Base-by-base conservation (phyloP, 1,140 invertebrate genomes). In the Tetramorium parvispinum region DNA sequence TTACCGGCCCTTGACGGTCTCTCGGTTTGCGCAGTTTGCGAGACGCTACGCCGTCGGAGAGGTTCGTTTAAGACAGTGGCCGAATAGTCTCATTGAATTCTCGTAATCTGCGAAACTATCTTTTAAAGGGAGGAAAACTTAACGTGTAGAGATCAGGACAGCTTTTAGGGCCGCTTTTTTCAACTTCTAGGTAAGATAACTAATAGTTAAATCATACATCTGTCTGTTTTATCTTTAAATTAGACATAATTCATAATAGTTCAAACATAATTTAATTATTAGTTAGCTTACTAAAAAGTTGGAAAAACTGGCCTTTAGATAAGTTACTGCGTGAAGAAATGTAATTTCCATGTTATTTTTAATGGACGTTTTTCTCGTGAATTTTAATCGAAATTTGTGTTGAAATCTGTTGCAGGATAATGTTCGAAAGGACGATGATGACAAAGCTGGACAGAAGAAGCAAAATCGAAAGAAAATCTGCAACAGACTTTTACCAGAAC, bases 391-490 rank as follows among this genome's bases (percentile, higher is more conserved):
- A 37, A 11, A 79, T 13, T 40, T 32, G 40, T 43, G 0, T 27
- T 71, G 8, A 3, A 79, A 59, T 57, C 71, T 71, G 2, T 82
- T 43, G 0, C 51, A 82, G 78, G 66, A 82, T 32, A 57, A 82
- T 6, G 18, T n/a, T 16, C 21, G 21, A 3, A 71, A 82, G 7
- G 11, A 2, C 27, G 27, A 21, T 27, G 0, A 13, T 0, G 16
- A n/a, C 2, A 55, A 81, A 43, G 11, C 4, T 49, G 7, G 7
- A n/a, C 40, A 32, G 13, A 73, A 27, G 10, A 81, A 4, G 3
- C 77, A 37, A 53, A 8, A 10, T 1, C 77, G 16, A 11, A 10
- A 32, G 46, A 82, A 46, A 46, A 82, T 82, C 40, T 43, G 24
- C 13, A 49, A 10, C 3, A 73, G 51, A 16, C 66, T 57, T 57